Base-by-base conservation (phyloP, 2,888 invertebrate genomes). In the Ochropleura plecta region DNA sequence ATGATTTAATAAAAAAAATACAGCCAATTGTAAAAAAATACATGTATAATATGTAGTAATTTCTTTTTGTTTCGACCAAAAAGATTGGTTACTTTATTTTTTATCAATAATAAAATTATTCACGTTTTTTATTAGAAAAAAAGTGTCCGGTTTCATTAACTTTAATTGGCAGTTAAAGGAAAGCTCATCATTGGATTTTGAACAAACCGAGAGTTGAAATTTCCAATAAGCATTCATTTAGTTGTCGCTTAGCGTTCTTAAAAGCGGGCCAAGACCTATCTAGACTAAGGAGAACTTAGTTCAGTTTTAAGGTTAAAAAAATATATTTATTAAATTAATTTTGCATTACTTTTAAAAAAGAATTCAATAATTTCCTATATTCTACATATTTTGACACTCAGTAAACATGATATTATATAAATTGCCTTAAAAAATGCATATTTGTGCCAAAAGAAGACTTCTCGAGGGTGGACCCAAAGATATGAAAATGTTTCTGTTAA, bases 31-130 rank as follows among this genome's bases (percentile, higher is more conserved):
- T 10, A 70, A 70, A 16, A 3, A 9, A 42, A 44, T n/a, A 18
- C 40, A 9, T 40, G 10, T 66, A 12, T 10, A 9, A 16, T 18
- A 62, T 30, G 5, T 42, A 53, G 87, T 86, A 87, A 69, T 85
- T 77, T 81, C 86, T 75, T 81, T 86, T 86, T 86, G 86, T 73
- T 76, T 53, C 12, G 16, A 12, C 8, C 83, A 86, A 86, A 86
- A 66, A 77, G 87, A 68, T 73, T 42, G 10, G 62, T 81, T 83
- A 86, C 87, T 79, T 46, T 73, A 57, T 48, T 51, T 40, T 10
- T 12, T 57, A 18, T 66, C 3, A 42, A 5, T 16, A n/a, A 10
- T 12, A 14, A 10, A 4, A 3, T 10, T 55, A 3, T 14, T 18
- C 12, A 30, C 30, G 30, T 7, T n/a, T n/a, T 30, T 7, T 14